Base-by-base conservation (phyloP, 2,797 vertebrate species). In the Anniella stebbinsi region DNA sequence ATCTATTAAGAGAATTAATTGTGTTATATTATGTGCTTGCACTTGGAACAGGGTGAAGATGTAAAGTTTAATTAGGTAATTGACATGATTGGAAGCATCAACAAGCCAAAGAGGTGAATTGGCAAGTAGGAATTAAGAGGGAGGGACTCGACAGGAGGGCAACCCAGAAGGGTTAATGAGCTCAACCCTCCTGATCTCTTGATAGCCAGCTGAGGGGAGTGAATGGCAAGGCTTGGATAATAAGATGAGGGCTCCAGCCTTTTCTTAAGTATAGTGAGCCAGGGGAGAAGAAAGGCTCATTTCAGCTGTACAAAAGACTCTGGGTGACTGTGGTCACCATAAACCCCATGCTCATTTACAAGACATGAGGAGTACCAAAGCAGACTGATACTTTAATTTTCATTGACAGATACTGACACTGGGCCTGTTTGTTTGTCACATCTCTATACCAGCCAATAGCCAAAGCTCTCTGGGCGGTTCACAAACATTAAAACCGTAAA, bases 61-160 rank as follows among this genome's bases (percentile, higher is more conserved):
- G 51, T 72, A 60, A 70, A 81, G 78, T 83, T 76, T 82, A 84
- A 89, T 83, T 88, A 76, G 87, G 72, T 66, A 75, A 89, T 76
- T 83, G 80, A 83, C 70, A 82, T 41, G 80, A n/a, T 5, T 45
- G 67, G 80, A 83, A 88, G 57, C 69, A 63, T 45, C 80, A 63
- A 60, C n/a, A 73, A 83, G 69, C 36, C 30, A 83, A 30, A 60
- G 2, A 73, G 30, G 36, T 82, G 80, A 63, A 66, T 63, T 83
- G 72, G 41, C 11, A 36, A 67, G 45, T 25, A 41, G 38, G 54
- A 83, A 83, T 88, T 73, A 83, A 83, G 41, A 48, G 69, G 80
- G 57, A 75, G 28, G 87, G 18, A 63, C 21, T 30, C 13, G 30
- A 25, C 30, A 36, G n/a, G 41, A 66, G 6, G 4, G 38, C 83